phyloP scores from a whole-genome alignment of 2,113 vertebrate species.

The Labeo rohita region DNA sequence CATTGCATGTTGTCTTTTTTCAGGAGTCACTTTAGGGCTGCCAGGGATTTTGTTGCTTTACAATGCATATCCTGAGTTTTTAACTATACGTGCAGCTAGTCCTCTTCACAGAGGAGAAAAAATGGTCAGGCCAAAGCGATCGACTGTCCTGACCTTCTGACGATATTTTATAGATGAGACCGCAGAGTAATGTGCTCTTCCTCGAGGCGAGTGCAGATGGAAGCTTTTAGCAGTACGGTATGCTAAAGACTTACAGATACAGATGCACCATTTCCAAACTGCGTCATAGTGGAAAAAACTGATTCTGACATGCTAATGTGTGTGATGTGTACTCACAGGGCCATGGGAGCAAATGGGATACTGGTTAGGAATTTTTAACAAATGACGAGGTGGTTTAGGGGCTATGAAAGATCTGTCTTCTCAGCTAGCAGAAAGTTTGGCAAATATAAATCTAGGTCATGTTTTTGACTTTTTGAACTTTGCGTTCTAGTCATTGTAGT shows the following conservation, averaged over 20 bases:
- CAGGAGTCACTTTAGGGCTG: background rate
- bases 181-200: background rate
- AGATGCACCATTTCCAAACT: background rate
- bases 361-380: background rate
- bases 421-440: background rate
- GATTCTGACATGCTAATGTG: slow-evolving; percentile 22
- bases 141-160: slow-evolving; percentile 28
- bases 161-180: slow-evolving; percentile 21
- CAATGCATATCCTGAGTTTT: background rate
- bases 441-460: background rate
- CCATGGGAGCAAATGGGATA: slow-evolving; percentile 4
- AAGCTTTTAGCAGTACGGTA: background rate
- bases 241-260: background rate
- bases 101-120: background rate
- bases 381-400: background rate
- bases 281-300: slow-evolving; percentile 34
- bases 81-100: background rate
- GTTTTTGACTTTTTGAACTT: background rate
- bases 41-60: slow-evolving; percentile 4
- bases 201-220: background rate
- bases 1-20: background rate
- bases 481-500: background rate
- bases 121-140: background rate
- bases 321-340: slow-evolving; percentile 53
- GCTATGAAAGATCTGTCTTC: background rate